A percentile compares a stretch with the other conserved stretches of the same genome.
Conservation (phyloP, 2,113 vertebrate species). For the Oryzias melastigma region DNA sequence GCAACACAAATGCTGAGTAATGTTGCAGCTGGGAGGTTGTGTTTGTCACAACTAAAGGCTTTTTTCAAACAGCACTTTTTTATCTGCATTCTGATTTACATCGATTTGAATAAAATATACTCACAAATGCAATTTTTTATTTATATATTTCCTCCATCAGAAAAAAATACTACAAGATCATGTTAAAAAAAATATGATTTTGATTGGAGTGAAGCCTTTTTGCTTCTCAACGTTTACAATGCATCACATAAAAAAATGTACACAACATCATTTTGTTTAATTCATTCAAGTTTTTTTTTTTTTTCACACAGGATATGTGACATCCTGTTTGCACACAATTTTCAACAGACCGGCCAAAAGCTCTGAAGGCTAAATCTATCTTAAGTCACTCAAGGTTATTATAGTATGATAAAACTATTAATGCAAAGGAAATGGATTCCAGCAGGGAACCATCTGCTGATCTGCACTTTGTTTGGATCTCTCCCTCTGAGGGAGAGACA, state of each 20-base stretch:
- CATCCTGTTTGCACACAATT: constrained; percentile 33
- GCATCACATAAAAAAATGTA: background rate
- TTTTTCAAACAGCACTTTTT: no score
- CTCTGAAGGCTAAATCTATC: constrained; percentile 32
- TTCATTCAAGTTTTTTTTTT: constrained; percentile 26
- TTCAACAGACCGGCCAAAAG: constrained; percentile 11
- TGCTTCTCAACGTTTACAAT: no score
- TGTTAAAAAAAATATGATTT: no score
- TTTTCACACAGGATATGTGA: constrained; percentile 19
- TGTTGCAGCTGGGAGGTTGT: no score
- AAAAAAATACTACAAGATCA: no score
- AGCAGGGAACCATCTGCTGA: constrained; percentile 66
- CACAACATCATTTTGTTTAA: constrained; percentile 27
- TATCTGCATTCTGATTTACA: no score
- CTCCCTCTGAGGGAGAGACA: constrained; percentile 44
- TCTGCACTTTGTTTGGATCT: constrained; percentile 36
- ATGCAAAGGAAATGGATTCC: constrained; percentile 52
- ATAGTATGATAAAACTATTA: constrained; percentile 32
- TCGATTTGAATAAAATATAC: no score
- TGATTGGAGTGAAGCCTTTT: no score
- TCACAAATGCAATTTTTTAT: no score
- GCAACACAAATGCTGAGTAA: no score
- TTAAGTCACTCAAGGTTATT: constrained; percentile 48
- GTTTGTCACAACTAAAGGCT: no score
- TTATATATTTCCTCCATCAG: no score